Base-by-base conservation (phyloP, 2,888 invertebrate genomes). In the Dorcus parallelipipedus region DNA sequence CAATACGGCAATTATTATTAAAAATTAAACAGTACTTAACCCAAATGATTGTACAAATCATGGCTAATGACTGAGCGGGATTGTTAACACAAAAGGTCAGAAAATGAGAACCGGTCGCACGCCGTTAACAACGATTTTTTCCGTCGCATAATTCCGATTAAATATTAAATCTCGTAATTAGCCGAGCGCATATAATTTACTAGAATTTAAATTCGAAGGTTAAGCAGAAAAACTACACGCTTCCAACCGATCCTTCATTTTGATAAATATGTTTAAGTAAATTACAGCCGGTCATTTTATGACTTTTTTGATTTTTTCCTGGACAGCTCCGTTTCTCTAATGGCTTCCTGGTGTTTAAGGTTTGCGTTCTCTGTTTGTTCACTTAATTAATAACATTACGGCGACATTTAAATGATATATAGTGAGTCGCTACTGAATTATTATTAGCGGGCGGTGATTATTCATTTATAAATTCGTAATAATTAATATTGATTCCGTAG, bases 401-500 rank as follows among this genome's bases (percentile, higher is more conserved):
- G 17, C 54, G 57, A 54, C 60, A 58, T 60, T 60, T 54, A 60
- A 60, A 60, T 60, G 51, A 54, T 53, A 47, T 54, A 49, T 58
- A 60, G 57, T 58, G 58, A 60, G 57, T 56, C 54, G 57, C 60
- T 52, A 58, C 60, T 61, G 55, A 59, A 58, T 51, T 59, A 58
- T 52, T 42, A 49, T 41, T 20, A 45, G 42, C 26, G 38, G 17
- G 38, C 43, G 58, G 54, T 59, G 49, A 56, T 63, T 54, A 61
- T 58, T 64, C 61, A 64, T 66, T 66, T 63, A 64, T 61, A 61
- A 61, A 58, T 64, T 66, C 60, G 60, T 60, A 54, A 66, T 66
- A 66, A 66, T 67, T 66, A 67, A 64, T 62, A 63, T 64, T 67
- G 67, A 67, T 67, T 65, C 20, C 54, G 54, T 56, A 61, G 58